phyloP scores from a whole-genome alignment of 1,140 invertebrate genomes.

The Hylaeus anthracinus region DNA sequence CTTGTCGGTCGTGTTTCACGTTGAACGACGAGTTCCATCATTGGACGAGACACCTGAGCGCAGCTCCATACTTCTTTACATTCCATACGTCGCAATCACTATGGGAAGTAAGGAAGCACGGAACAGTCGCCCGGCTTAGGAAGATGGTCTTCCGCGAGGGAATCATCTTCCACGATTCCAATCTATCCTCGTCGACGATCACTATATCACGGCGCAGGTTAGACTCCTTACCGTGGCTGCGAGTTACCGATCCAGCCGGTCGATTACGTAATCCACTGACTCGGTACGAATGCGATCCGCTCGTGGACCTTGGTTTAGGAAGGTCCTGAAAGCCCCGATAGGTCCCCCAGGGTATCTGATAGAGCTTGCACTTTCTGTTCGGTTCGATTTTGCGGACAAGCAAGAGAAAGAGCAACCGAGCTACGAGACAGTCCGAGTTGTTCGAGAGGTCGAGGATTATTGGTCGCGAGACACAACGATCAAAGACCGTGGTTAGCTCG shows the following conservation, averaged over 20 bases:
- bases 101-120: slow-evolving; percentile 98
- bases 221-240: not conserved
- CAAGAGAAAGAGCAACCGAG: not conserved
- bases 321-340: slow-evolving; percentile 17
- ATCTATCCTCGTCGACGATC: not conserved
- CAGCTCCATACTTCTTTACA: slow-evolving; percentile 98
- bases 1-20: not conserved
- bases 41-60: slow-evolving; percentile 72
- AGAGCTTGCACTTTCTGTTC: not conserved
- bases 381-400: not conserved
- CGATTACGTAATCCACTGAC: slow-evolving; percentile 53
- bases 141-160: not conserved
- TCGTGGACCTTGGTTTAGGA: not conserved
- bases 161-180: not conserved
- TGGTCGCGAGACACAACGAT: slow-evolving; percentile 1
- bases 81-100: slow-evolving; percentile 94
- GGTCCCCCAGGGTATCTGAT: slow-evolving; percentile 23
- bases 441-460: slow-evolving; percentile 16
- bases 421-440: not conserved
- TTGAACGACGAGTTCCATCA: not conserved
- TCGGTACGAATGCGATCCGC: not conserved
- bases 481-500: slow-evolving; percentile 8
- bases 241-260: not conserved
- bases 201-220: not conserved
- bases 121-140: slow-evolving; percentile 84